phyloP scores from a whole-genome alignment of 2,797 vertebrate species.

The Darevskia mixta region DNA sequence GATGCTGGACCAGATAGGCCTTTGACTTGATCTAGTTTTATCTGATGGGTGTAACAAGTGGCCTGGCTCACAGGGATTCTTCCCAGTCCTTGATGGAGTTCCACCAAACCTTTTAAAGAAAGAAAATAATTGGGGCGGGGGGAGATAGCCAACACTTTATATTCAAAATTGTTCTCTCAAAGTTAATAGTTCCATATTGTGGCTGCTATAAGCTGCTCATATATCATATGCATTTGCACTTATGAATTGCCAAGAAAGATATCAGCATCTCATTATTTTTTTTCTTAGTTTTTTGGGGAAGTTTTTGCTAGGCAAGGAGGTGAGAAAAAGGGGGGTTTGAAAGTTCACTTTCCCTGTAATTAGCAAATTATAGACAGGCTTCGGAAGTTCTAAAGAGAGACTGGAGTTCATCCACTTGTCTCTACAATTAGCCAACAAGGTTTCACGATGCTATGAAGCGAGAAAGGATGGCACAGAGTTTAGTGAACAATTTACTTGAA shows the following conservation, averaged over 20 bases:
- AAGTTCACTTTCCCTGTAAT: constrained; percentile 62
- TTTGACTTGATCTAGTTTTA: not conserved
- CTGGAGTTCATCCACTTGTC: constrained; percentile 67
- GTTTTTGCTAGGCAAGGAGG: constrained; percentile 42
- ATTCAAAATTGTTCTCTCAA: constrained; percentile 5
- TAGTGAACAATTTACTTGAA: constrained; percentile 35
- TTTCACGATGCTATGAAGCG: constrained; percentile 46
- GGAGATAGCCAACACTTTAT: not conserved
- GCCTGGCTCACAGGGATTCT: not conserved
- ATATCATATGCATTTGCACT: not conserved
- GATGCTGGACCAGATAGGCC: no score
- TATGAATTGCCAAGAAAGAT: constrained; percentile 42
- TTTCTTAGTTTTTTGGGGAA: constrained; percentile 44
- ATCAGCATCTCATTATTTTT: constrained; percentile 39
- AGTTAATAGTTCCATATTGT: constrained; percentile 4
- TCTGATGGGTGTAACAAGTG: not conserved
- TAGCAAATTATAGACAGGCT: constrained; percentile 61
- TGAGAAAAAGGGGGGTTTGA: not conserved
- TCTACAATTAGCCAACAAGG: constrained; percentile 64
- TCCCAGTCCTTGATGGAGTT: not conserved
- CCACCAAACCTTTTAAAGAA: fast-evolving
- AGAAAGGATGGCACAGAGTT: constrained; percentile 32
- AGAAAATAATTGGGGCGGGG: no score
- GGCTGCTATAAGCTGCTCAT: not conserved
- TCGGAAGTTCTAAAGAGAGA: constrained; percentile 50